Conservation (phyloP, 2,113 vertebrate genomes). For the Phalacrocorax brasilianus region DNA sequence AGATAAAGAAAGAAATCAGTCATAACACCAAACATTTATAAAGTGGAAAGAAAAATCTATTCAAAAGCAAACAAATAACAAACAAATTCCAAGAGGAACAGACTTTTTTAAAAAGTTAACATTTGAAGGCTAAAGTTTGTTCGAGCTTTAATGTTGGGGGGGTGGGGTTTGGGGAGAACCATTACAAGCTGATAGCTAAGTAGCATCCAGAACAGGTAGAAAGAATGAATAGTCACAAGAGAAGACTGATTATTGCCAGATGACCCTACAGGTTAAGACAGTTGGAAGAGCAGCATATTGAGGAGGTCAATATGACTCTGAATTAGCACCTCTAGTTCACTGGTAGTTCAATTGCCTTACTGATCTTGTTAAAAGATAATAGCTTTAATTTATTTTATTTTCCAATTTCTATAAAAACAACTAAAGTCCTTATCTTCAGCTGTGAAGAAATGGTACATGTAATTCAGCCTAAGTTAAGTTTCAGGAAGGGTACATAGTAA, state of each 20-base stretch:
- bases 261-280: not conserved
- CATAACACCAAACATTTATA: not conserved
- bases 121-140: not conserved
- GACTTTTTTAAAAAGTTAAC: not conserved
- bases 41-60: not conserved
- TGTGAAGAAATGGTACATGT: not conserved
- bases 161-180: too few species aligned
- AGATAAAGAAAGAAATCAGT: not conserved
- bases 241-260: too few species aligned
- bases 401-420: not conserved
- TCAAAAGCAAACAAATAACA: not conserved
- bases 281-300: not conserved
- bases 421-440: not conserved
- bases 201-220: too few species aligned
- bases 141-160: too few species aligned
- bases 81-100: not conserved
- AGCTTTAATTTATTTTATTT: not conserved
- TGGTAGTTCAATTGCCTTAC: not conserved
- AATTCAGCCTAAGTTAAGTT: not conserved
- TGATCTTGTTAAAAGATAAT: not conserved
- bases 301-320: not conserved
- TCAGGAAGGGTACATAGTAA: not conserved
- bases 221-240: too few species aligned
- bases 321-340: not conserved
- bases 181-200: too few species aligned